These are phyloP conservation scores for Asobara japonica DNA, from an alignment of 1,140 invertebrate species.

Conservation along the genomic window DNA sequence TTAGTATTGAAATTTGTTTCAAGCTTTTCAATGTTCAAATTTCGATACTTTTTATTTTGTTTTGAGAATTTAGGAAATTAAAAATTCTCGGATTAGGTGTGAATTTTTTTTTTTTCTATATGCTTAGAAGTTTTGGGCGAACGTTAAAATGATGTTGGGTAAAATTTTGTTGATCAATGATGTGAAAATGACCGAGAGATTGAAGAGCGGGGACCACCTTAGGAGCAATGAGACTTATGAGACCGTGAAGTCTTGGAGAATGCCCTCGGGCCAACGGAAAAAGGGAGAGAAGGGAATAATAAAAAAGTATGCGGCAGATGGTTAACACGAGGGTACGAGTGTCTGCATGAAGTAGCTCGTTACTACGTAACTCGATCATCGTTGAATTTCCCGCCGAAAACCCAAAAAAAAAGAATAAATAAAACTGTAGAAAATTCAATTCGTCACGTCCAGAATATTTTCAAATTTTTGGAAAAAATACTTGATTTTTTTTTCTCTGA, in stretches of 20 bases:
- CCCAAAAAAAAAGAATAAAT: neutral
- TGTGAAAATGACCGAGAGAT: neutral
- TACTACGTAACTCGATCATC: neutral
- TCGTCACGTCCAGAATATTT: too few relatives aligned
- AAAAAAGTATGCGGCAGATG: neutral
- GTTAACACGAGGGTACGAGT: neutral
- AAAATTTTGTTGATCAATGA: neutral
- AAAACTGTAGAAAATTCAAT: neutral
- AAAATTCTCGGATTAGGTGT: too few relatives aligned
- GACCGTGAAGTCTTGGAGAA: constrained; percentile 9
- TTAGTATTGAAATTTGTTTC: too few relatives aligned
- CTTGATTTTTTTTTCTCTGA: too few relatives aligned
- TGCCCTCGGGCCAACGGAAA: neutral
- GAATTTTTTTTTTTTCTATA: too few relatives aligned
- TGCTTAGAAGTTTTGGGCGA: too few relatives aligned
- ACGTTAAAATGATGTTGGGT: too few relatives aligned
- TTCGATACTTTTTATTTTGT: too few relatives aligned
- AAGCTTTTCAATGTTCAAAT: too few relatives aligned
- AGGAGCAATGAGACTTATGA: constrained; percentile 8
- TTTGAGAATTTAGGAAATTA: too few relatives aligned
- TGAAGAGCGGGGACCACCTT: neutral
- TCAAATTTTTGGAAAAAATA: too few relatives aligned
- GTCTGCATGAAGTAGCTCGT: neutral
- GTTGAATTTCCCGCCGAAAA: neutral
- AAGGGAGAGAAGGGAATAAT: neutral